Conservation (phyloP, 2,113 vertebrate species). For the Vulpes lagopus region DNA sequence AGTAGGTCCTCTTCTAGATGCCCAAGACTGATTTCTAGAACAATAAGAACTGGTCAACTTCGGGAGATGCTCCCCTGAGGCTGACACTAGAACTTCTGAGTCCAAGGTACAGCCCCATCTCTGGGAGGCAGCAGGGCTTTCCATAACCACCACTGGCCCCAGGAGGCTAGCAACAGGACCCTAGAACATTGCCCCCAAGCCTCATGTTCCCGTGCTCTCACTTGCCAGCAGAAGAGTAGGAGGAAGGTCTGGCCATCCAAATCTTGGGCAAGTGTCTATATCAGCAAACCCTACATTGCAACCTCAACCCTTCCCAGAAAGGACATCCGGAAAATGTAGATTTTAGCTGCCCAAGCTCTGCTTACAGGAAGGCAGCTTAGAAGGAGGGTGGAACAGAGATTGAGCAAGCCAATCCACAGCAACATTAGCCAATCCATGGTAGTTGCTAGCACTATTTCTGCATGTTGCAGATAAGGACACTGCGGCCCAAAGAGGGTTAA, state of each 20-base stretch:
- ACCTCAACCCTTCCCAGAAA: not conserved
- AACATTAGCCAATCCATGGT: not conserved
- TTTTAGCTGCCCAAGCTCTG: not conserved
- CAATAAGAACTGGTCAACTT: not conserved
- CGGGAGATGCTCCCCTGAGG: not conserved
- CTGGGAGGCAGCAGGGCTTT: not conserved
- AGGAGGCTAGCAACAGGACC: not conserved
- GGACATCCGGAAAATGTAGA: not conserved
- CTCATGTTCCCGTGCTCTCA: too few relatives aligned
- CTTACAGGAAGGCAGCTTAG: not conserved
- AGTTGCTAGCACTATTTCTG: not conserved
- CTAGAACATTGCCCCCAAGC: not conserved
- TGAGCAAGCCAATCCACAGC: not conserved
- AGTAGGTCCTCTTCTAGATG: not conserved
- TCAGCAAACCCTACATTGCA: not conserved
- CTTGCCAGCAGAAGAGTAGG: not conserved
- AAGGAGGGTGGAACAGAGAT: not conserved
- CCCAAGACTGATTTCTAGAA: not conserved
- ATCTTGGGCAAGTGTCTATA: not conserved
- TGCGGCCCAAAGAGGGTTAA: not conserved
- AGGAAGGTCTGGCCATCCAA: not conserved
- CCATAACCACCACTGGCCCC: not conserved
- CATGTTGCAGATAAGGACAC: not conserved
- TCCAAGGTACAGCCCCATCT: not conserved
- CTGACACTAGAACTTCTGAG: not conserved